Evolutionary conservation across 2,113 vertebrate genomes (phyloP), one percentile per base, ranked within the genome.

Genomic region (Irena cyanogastra): DNA sequence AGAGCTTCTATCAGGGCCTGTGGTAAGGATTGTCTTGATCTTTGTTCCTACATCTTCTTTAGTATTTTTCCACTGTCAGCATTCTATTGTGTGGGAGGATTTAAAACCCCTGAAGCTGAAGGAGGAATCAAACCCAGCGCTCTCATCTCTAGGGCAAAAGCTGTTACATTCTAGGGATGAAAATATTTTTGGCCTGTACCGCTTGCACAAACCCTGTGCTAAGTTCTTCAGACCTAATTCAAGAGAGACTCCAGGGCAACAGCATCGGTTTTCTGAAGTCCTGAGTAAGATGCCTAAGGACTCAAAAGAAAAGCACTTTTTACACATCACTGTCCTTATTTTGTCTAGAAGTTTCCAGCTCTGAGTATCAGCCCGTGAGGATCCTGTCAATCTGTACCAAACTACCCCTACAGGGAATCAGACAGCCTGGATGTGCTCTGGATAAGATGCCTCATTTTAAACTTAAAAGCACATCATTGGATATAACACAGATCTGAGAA

Each of bases 131-230:
- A 86, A 64, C 13, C 8, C 59, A 28, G 23, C 53, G 86, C 31
- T 87, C 74, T 79, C 37, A 75, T 71, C 44, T 76, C 35, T 49
- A 41, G 18, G 45, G 20, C 28, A 96, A 91, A 91, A 83, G 33
- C 17, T 83, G 35, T 33, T 65, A 57, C 41, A 24, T 35, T 16
- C 33, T 70, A 69, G 42, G 12, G 50, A 69, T 57, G 17, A 90
- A 88, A 90, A 76, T 49, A 76, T 30, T 85, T 72, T 68, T 87
- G 21, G 33, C 87, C 45, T 21, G 4, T 80, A 85, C 12, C n/a
- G 39, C 45, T 90, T 72, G 41, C 53, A 70, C 35, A 80, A 85
- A 56, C 30, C 3, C 57, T 71, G 2, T 21, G 24, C 47, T 47
- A 76, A 75, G 41, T 49, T 72, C 10, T 83, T 68, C 56, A 90